Conservation (phyloP, 2,888 invertebrate genomes). For the Biston betularia region DNA sequence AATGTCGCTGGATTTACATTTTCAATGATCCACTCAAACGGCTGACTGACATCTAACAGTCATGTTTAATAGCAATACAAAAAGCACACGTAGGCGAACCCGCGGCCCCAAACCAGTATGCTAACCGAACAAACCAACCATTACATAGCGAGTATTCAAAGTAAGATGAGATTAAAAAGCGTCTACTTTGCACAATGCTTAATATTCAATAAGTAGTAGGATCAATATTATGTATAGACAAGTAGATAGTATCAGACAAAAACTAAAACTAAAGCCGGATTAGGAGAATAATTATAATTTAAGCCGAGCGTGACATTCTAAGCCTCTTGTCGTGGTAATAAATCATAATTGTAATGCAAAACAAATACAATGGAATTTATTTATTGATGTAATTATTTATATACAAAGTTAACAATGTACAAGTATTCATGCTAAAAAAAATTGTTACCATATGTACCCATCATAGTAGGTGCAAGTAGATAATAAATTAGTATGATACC, state of each 20-base stretch:
- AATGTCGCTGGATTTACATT: constrained; percentile 55
- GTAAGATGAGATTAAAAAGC: constrained; percentile 24
- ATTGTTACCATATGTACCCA: neutral
- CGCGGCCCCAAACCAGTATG: constrained; percentile 33
- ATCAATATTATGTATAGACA: constrained; percentile 1
- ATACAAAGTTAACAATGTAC: too few species aligned
- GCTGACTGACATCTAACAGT: constrained; percentile 65
- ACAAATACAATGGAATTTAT: neutral
- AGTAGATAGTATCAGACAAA: neutral
- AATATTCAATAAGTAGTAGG: constrained; percentile 4
- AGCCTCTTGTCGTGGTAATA: constrained; percentile 3
- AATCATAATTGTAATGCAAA: neutral
- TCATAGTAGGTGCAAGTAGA: neutral
- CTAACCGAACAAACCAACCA: constrained; percentile 44
- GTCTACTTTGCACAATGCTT: constrained; percentile 3
- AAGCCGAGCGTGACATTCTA: constrained; percentile 8
- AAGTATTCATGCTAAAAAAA: neutral
- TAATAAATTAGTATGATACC: too few species aligned
- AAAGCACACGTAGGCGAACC: constrained; percentile 51
- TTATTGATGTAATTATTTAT: neutral
- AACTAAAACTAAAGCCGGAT: constrained; percentile 13
- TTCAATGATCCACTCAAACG: constrained; percentile 47
- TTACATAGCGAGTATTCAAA: constrained; percentile 33
- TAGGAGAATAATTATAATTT: constrained; percentile 7
- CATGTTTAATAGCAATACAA: constrained; percentile 61